Evolutionary conservation across 2,888 invertebrate genomes (phyloP).

Genomic region (Mantis religiosa): DNA sequence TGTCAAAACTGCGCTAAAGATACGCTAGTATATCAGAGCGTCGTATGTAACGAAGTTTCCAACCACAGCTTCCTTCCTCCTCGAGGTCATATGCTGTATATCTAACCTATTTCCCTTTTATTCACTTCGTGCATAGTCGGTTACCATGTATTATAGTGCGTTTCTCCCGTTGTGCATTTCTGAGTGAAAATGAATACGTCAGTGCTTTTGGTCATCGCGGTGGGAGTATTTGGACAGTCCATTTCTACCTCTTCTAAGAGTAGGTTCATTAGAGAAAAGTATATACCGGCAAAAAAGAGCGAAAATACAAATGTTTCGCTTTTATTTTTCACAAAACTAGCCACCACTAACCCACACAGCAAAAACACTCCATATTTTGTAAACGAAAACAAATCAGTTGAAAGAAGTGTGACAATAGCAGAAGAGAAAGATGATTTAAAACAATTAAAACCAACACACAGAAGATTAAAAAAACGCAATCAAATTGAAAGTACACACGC

Average conservation of each 20-base stretch:
- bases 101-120: not conserved
- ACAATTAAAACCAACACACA: not conserved
- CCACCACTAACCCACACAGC: not conserved
- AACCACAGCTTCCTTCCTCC: not conserved
- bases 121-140: not conserved
- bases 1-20: no score
- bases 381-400: not conserved
- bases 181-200: not conserved
- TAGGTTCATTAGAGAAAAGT: not conserved
- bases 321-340: not conserved
- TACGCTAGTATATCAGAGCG: not conserved
- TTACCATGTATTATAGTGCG: not conserved
- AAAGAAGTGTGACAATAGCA: not conserved
- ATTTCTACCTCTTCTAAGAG: not conserved
- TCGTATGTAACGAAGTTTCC: not conserved
- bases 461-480: not conserved
- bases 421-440: not conserved
- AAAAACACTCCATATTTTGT: not conserved
- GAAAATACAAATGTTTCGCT: not conserved
- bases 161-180: not conserved
- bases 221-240: not conserved
- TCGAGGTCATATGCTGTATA: not conserved
- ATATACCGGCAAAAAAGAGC: not conserved
- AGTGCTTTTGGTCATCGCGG: not conserved
- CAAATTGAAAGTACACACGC: not conserved